Evolutionary conservation across 1,140 invertebrate genomes (phyloP), one percentile per base, ranked within the genome.

Genomic region (Telenomus remus): DNA sequence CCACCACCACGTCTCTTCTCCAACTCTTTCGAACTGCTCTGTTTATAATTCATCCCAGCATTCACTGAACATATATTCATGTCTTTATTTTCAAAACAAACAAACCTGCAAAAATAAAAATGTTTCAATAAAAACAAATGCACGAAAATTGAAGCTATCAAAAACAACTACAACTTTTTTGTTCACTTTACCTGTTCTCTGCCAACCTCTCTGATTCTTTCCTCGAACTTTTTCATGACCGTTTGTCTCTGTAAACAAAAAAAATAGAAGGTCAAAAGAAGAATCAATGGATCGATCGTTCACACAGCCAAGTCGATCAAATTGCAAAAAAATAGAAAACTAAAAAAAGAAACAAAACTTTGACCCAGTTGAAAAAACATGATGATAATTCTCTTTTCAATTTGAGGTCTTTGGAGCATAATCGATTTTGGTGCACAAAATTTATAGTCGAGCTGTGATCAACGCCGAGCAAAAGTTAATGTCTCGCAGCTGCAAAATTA

Each of bases 311-410:
- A 39, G 1, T 44, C 43, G n/a, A 44, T 44, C n/a, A 44, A 44
- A 44, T 2, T 9, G 9, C 9, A 9, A n/a, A 39, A 11, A 39
- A 39, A n/a, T n/a, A 11, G 3, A 44, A 44, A 7, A 12, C 8
- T 39, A 7, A 8, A 44, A 11, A 14, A 44, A 44, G 43, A 44
- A 44, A 44, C 12, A 51, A 61, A 61, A 61, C 50, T 55, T 64
- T 64, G 61, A 64, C 61, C 61, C 35, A 64, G 50, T 64, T 64
- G 3, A 27, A 27, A 27, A 27, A 5, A n/a, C 12, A 11, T 10
- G 39, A 13, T 42, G n/a, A 27, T 9, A 65, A 43, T 48, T 54
- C 44, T n/a, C 39, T 42, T 14, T 5, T 47, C 27, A 46, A 53
- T 55, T 44, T 6, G n/a, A 12, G 43, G 2, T 44, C 12, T 12